Conservation (phyloP, 1,140 invertebrate genomes). For the Heliconius melpomene region DNA sequence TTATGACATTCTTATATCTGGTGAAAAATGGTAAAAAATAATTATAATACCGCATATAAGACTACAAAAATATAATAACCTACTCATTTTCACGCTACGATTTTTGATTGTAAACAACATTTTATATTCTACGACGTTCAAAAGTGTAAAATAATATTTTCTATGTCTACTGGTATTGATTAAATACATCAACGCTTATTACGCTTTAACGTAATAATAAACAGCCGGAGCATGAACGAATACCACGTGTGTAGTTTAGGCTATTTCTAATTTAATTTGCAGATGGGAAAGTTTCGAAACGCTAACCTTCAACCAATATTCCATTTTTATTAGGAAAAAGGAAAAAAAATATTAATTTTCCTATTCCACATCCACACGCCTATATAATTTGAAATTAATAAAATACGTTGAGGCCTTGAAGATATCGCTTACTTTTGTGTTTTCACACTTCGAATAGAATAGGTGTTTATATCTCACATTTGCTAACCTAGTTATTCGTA, state of each 20-base stretch:
- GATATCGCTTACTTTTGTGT: background rate
- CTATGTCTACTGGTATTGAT: background rate
- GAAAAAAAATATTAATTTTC: background rate
- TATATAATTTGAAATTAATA: background rate
- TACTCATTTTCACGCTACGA: too few relatives aligned
- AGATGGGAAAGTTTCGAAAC: background rate
- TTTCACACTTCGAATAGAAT: background rate
- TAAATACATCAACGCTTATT: background rate
- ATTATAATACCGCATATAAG: too few relatives aligned
- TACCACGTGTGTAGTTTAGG: background rate
- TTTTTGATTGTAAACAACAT: too few relatives aligned
- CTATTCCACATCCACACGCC: background rate
- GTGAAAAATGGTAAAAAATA: too few relatives aligned
- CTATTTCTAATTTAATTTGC: background rate
- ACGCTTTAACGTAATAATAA: slow-evolving; percentile 3
- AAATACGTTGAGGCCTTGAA: background rate
- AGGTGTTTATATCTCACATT: background rate
- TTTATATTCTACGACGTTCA: too few relatives aligned
- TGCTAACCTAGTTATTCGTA: slow-evolving; percentile 10
- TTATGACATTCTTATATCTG: too few relatives aligned
- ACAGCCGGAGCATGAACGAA: background rate
- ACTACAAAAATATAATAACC: too few relatives aligned
- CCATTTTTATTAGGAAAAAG: background rate
- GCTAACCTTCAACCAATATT: background rate
- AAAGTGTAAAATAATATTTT: too few relatives aligned